Evolutionary conservation across 1,140 invertebrate genomes (phyloP), one percentile per base, ranked within the genome.

Genomic region (Mamestra configurata): DNA sequence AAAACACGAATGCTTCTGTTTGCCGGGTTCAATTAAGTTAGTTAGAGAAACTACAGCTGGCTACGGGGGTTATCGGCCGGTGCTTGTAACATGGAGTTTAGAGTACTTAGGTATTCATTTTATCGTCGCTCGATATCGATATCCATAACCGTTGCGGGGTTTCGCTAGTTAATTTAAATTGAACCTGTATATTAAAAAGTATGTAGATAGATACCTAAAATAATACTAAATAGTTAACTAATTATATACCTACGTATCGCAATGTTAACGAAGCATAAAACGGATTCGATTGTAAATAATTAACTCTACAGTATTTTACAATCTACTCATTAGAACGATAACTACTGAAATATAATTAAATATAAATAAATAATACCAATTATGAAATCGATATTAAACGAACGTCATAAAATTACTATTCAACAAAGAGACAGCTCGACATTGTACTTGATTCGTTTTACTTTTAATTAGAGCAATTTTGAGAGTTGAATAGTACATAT

Each of bases 281-380:
- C 35, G 61, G 61, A 40, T 40, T 20, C n/a, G 7, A 40, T 66
- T 66, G 18, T 43, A 40, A 40, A n/a, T 40, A 40, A 20, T 40
- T 22, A 55, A 11, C 40, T 8, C 24, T 24, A 24, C 24, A n/a
- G n/a, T 18, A 1, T 55, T 55, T n/a, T 37, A 37, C 31, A 18
- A 61, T n/a, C 6, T 1, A 61, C 8, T 61, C 6, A 66, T 43
- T 66, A 40, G 1, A 66, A 1, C 61, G 61, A 66, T 66, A 66
- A 66, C 61, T 66, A 66, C 61, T 66, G 61, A 22, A 66, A 66
- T n/a, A 64, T 40, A 40, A 20, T 40, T 66, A 22, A 18, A 22
- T 8, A 40, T 40, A 22, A 4, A n/a, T 64, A 43, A 20, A 20
- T 66, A 61, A 40, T 40, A 40, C 35, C 0, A 66, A 22, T 37